These are phyloP conservation scores for Schizotus pectinicornis DNA, from an alignment of 2,888 invertebrate genomes.

Conservation along the genomic window DNA sequence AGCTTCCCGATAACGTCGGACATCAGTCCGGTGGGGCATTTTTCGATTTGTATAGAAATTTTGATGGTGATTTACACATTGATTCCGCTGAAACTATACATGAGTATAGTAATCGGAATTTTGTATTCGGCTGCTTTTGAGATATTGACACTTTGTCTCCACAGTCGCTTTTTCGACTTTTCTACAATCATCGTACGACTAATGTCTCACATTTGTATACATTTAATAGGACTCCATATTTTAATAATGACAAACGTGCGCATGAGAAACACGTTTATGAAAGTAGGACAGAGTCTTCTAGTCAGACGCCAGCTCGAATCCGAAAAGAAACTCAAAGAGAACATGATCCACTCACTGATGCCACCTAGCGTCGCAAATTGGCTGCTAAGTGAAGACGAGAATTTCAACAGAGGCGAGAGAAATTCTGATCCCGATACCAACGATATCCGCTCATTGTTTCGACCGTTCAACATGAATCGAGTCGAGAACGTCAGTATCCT, in stretches of 20 bases:
- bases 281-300: conserved; percentile 90
- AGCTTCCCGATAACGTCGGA: conserved; percentile 50
- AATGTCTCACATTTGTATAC: conserved; percentile 86
- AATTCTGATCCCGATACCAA: conserved; percentile 63
- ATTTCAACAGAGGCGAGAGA: conserved; percentile 65
- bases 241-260: conserved; percentile 91
- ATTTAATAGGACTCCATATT: conserved; percentile 91
- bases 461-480: conserved; percentile 96
- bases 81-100: conserved; percentile 88
- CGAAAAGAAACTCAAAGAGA: conserved; percentile 93
- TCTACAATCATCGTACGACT: conserved; percentile 70
- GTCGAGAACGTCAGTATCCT: conserved; percentile 97
- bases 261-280: conserved; percentile 95
- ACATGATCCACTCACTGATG: conserved; percentile 98
- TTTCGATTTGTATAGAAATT: conserved; percentile 85
- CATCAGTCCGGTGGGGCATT: conserved; percentile 81
- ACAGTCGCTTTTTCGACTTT: conserved; percentile 35
- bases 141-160: conserved; percentile 64
- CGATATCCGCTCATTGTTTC: conserved; percentile 82
- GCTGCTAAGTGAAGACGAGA: conserved; percentile 76
- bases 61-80: conserved; percentile 91
- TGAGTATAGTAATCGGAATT: conserved; percentile 79
- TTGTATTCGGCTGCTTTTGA: conserved; percentile 88
- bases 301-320: conserved; percentile 89
- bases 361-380: conserved; percentile 90